Evolutionary conservation across 1,140 invertebrate species (phyloP).

Genomic region (Samia ricini): DNA sequence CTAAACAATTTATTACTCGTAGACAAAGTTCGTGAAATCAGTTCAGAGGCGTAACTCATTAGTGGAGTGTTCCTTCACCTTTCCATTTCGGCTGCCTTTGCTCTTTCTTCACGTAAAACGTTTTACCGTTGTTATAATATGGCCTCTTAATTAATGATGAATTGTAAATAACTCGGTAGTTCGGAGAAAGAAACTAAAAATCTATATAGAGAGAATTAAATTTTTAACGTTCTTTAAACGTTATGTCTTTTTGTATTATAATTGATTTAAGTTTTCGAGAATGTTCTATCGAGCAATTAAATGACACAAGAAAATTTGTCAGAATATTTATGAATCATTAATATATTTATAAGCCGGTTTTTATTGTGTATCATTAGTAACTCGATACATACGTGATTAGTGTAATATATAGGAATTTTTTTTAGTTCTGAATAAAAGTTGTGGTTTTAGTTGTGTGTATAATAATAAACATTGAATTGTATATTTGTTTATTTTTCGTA

Average conservation of each 20-base stretch:
- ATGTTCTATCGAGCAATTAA: background rate
- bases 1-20: conserved; percentile 27
- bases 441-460: no score
- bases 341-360: background rate
- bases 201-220: background rate
- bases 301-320: background rate
- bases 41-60: conserved; percentile 22
- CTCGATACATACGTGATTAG: background rate
- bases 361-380: background rate
- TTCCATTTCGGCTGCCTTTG: conserved; percentile 14
- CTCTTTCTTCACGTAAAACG: background rate
- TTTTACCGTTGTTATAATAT: background rate
- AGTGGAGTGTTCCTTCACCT: conserved; percentile 12
- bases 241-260: background rate
- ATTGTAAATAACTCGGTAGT: background rate
- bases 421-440: no score
- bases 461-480: no score
- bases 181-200: background rate
- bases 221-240: background rate
- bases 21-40: conserved; percentile 29
- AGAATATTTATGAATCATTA: background rate
- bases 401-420: background rate
- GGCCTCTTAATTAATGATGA: background rate
- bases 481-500: no score
- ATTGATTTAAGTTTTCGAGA: background rate